Base-by-base conservation (phyloP, 2,797 vertebrate genomes). In the Coregonus suidteri region DNA sequence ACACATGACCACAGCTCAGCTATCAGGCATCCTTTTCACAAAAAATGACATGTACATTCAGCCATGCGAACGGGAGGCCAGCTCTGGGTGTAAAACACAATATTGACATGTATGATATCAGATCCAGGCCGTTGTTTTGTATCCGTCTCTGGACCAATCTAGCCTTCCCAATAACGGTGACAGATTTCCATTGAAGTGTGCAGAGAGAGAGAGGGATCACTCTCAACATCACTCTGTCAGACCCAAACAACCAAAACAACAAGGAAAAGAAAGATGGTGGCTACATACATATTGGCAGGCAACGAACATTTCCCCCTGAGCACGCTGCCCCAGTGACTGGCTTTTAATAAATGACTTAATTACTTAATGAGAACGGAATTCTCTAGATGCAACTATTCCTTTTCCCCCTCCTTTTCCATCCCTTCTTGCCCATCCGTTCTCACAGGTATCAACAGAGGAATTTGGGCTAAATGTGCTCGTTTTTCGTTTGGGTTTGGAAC, bases 331-430 rank as follows among this genome's bases (percentile, higher is more conserved):
- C 89, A 88, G 90, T 91, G 86, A 93, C 91, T 90, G 82, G 84
- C 88, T 91, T 94, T 93, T 92, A 94, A 93, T 92, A 93, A 93
- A 91, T 89, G 84, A 84, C 88, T 87, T 79, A 91, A 91, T 85
- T 89, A 84, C 79, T 85, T 93, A 93, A 94, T 92, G 91, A 92
- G 91, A 91, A 81, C 76, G 83, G 83, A 88, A 88, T 86, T 82
- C 85, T 91, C 90, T 89, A 75, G 87, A 90, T 91, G 87, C 81
- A 85, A 80, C 76, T 81, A 84, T 83, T 71, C 53, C 76, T 54
- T 47, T 2, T 11, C 41, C 7, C 64, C 74, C 51, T 72, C 25
- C 47, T 68, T 65, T 53, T 20, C 62, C 66, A 14, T 25, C 31
- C 70, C 75, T 30, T 41, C 66, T n/a, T 67, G 31, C 73, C 3